Evolutionary conservation across 2,113 vertebrate species (phyloP).

Genomic region (Platysternon megacephalum): DNA sequence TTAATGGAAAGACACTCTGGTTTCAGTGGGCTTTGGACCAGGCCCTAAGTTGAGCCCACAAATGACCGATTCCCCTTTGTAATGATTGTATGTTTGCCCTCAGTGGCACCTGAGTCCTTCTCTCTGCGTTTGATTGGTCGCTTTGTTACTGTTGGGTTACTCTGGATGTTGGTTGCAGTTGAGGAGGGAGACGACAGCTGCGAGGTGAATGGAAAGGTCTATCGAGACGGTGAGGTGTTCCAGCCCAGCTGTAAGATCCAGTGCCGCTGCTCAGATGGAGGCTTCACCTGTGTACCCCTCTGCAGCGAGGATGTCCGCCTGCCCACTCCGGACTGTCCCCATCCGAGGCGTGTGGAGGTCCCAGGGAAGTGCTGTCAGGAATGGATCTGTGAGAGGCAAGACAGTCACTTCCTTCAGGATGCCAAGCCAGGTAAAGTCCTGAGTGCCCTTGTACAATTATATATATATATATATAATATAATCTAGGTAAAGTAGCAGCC

Average conservation of each 20-base stretch:
- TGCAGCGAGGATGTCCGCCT: conserved; percentile 84
- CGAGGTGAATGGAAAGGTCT: conserved; percentile 85
- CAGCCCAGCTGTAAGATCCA: conserved; percentile 88
- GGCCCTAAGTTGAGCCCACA: neutral
- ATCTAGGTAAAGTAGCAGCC: neutral
- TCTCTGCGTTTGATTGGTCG: neutral
- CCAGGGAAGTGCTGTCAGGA: conserved; percentile 92
- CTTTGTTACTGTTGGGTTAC: neutral
- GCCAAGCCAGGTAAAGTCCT: conserved; percentile 77
- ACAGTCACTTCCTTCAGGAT: conserved; percentile 62
- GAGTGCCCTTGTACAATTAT: neutral
- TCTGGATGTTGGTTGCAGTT: conserved; percentile 69
- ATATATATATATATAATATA: no score
- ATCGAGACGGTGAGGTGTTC: conserved; percentile 89
- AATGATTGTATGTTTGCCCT: fast-evolving
- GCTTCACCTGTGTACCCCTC: conserved; percentile 85
- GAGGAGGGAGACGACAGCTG: conserved; percentile 83
- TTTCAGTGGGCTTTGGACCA: neutral
- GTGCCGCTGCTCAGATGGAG: conserved; percentile 88
- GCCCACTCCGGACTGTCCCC: conserved; percentile 88
- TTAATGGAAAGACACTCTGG: neutral
- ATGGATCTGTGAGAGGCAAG: conserved; percentile 88
- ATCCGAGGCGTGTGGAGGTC: conserved; percentile 81
- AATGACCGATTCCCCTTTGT: fast-evolving
- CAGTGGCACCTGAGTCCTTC: neutral